Base-by-base conservation (phyloP, 2,888 invertebrate genomes). In the Agriotes lineatus region DNA sequence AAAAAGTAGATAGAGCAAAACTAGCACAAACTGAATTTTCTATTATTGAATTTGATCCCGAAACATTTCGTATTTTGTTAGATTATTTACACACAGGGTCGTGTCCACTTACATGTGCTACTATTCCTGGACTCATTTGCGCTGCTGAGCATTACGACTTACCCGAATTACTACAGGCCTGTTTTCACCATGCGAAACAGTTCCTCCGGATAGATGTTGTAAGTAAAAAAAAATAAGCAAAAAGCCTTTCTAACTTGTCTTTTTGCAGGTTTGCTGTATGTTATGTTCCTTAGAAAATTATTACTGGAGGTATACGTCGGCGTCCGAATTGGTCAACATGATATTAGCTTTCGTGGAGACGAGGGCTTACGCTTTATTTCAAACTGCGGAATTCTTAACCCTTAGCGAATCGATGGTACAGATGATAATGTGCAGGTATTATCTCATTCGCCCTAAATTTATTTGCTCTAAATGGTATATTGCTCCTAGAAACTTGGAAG, bases 161-260 rank as follows among this genome's bases (percentile, higher is more conserved):
- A 69, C 96, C 96, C 0, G 96, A 96, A 82, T 86, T 96, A 61
- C 87, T 96, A 70, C 96, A 96, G 82, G 96, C 96, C 9, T 96
- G 96, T 85, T 96, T 96, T 86, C 96, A 96, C 82, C 96, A 96
- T 80, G 96, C 96, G 78, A 96, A 96, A 83, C 96, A 96, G 83
- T 96, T 96, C 83, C 88, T 96, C 35, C 89, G 96, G 77, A 94
- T 96, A 83, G 96, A 96, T 85, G 94, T 96, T 80, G 96, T 94
- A 82, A 86, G 88, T 81, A 35, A 22, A 7, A 12, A 19, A 50
- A 30, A 50, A 19, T n/a, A 12, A 1, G 16, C n/a, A 10, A 4
- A 18, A 3, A 12, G 3, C 10, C 19, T 56, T 66, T 14, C 52
- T 52, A 52, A 30, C 1, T 5, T 1, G 14, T 45, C 1, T 20